Base-by-base conservation (phyloP, 2,797 vertebrate species). In the Philypnodon macrostomus region DNA sequence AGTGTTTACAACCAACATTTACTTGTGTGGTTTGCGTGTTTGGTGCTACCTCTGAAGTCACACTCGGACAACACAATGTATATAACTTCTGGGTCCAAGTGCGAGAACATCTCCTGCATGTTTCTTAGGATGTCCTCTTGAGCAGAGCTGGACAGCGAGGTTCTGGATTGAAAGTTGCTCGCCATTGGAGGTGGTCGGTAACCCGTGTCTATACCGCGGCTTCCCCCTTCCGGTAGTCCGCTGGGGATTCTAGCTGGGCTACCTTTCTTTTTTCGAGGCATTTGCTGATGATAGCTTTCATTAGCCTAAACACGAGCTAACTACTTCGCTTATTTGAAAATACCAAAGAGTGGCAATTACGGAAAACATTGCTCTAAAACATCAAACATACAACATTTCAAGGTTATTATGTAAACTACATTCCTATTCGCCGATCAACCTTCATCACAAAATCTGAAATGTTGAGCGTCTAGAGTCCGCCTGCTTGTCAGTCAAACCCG, bases 61-160 rank as follows among this genome's bases (percentile, higher is more conserved):
- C 91, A 93, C 81, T 98, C 96, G 66, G 93, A 93, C 29, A 99
- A 90, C 66, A 98, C 92, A 80, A 98, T 93, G 85, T 95, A 91
- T 38, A 98, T 85, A 47, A 99, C 93, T 55, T 93, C 92, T 1
- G 93, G 90, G 70, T 98, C 97, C 82, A 99, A 75, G 54, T 94
- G 91, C 37, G 94, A 93, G 83, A 99, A 99, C 90, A 98, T 94
- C 79, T 98, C 95, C 77, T 91, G 91, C 91, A 97, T 91, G 70
- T 58, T 89, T 67, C 73, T 86, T 55, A 94, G 73, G 58, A 95
- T 88, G 2, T 83, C 80, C 57, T 95, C 90, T 61, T 89, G 90
- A 55, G 39, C 83, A 5, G 53, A 50, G n/a, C 51, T 49, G 10
- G 76, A 8, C 2, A 40, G 10, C 21, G 47, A 34, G 33, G 9